Base-by-base conservation (phyloP, 2,888 invertebrate species). In the Drosophila melanocephala region DNA sequence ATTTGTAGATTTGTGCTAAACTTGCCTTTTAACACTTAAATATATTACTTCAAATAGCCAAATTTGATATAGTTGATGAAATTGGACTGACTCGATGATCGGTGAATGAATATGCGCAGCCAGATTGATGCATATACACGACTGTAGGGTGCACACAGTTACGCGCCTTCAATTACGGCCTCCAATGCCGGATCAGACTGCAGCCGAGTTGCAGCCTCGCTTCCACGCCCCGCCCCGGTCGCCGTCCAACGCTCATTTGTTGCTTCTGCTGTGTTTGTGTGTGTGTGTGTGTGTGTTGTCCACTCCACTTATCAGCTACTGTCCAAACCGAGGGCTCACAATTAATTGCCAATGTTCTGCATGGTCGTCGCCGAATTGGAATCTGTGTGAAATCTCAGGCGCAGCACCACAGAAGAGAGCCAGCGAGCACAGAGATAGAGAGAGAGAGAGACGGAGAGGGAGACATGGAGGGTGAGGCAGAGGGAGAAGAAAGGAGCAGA, bases 301-400 rank as follows among this genome's bases (percentile, higher is more conserved):
- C 86, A 85, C 83, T 85, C 71, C 81, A 81, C 77, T 87, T 87
- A 87, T 87, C 87, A 79, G 89, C 89, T 81, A 89, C 87, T 87
- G 84, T 83, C 89, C 79, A 78, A 80, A 75, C 76, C 82, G 79
- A 82, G 69, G 82, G 75, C 80, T 82, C 79, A 79, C 85, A 87
- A 87, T 89, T 87, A 87, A 89, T 87, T 87, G 87, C 85, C 87
- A 84, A 89, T 87, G 83, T 87, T 83, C 81, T 87, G 79, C 76
- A 81, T 83, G 77, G 83, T 72, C 75, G 75, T 70, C 80, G 73
- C 68, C 76, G 79, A 83, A 82, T 84, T 78, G 86, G 80, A 86
- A 86, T 86, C 86, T 86, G 86, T 88, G 88, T 88, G 88, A 86
- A 86, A 86, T 86, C 86, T 86, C 73, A 72, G 79, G 85, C 81